Percentiles rank a stretch among this genome's conserved stretches.
Conservation (phyloP, 2,888 invertebrate genomes). For the Epinotia demarniana region DNA sequence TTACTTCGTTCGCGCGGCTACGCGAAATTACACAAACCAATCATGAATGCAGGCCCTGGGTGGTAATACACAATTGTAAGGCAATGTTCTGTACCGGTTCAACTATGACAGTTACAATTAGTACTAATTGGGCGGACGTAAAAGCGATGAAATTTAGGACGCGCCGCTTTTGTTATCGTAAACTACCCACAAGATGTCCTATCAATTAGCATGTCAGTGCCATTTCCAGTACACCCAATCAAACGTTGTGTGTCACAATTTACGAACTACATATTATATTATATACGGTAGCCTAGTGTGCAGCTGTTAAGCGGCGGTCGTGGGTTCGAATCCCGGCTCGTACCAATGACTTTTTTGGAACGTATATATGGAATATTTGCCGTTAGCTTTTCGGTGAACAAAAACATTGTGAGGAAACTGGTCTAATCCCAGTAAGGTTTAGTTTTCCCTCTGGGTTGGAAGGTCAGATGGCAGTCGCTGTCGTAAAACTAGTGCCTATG, state of each 20-base stretch:
- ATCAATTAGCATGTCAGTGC: not conserved
- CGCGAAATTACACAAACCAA: conserved; percentile 77
- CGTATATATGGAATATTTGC: too few relatives aligned
- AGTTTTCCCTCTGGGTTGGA: too few relatives aligned
- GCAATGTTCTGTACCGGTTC: conserved; percentile 40
- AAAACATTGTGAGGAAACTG: too few relatives aligned
- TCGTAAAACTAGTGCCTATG: too few relatives aligned
- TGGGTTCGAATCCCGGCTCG: too few relatives aligned
- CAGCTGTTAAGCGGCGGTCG: too few relatives aligned
- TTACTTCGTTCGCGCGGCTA: conserved; percentile 70
- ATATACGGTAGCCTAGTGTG: too few relatives aligned
- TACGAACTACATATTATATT: too few relatives aligned
- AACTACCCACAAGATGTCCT: not conserved
- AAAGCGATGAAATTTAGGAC: conserved; percentile 21
- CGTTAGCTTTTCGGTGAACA: too few relatives aligned
- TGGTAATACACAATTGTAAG: conserved; percentile 39
- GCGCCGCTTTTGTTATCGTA: not conserved
- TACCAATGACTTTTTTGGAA: too few relatives aligned
- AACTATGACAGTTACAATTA: conserved; percentile 36
- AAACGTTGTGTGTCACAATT: not conserved
- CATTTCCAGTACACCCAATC: not conserved
- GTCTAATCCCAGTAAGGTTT: too few relatives aligned
- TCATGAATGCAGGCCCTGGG: conserved; percentile 56
- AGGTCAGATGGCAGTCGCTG: too few relatives aligned
- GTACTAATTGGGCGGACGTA: conserved; percentile 21